Base-by-base conservation (phyloP, 1,140 invertebrate genomes). In the Liolophura sinensis region DNA sequence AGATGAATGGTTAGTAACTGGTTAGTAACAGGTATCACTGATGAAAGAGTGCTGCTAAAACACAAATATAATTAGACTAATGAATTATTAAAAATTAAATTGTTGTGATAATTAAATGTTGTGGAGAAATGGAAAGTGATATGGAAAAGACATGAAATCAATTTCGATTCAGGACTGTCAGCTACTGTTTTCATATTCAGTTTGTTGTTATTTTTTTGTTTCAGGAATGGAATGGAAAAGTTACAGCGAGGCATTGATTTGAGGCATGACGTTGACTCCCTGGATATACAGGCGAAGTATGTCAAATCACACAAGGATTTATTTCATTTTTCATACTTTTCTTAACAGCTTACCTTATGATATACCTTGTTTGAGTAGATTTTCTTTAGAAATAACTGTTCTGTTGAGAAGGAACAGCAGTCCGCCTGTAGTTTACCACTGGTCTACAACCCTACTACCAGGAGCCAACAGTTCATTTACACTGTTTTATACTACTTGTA, bases 171-270 rank as follows among this genome's bases (percentile, higher is more conserved):
- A 50, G 18, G 18, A 46, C 25, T n/a, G 24, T 16, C 14, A 31
- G 24, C 25, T 25, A 16, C 58, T 65, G 22, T 60, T 22, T 62
- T 47, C 20, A 47, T 52, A 59, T 15, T 46, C 22, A 25, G 52
- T 69, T 14, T 31, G 56, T 51, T n/a, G 58, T 40, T 24, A 57
- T 31, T 62, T 68, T 70, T 46, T 52, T 70, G 52, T 69, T 67
- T 24, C 48, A 84, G 83, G 83, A 97, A 97, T 88, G 95, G 94
- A 12, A 85, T 96, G 48, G 95, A 98, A 85, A 92, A 90, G 64
- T 82, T 83, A 72, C 66, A 77, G 54, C 64, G 66, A 31, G 78
- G 79, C 22, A 63, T 73, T 63, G 85, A 80, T n/a, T 73, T 86
- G 48, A 74, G 74, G 15, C 74, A 87, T 69, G 77, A 88, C 71